Percentiles rank a stretch among this genome's conserved stretches.
Evolutionary conservation across 2,797 vertebrate genomes (phyloP).

Genomic region (Enoplosus armatus): DNA sequence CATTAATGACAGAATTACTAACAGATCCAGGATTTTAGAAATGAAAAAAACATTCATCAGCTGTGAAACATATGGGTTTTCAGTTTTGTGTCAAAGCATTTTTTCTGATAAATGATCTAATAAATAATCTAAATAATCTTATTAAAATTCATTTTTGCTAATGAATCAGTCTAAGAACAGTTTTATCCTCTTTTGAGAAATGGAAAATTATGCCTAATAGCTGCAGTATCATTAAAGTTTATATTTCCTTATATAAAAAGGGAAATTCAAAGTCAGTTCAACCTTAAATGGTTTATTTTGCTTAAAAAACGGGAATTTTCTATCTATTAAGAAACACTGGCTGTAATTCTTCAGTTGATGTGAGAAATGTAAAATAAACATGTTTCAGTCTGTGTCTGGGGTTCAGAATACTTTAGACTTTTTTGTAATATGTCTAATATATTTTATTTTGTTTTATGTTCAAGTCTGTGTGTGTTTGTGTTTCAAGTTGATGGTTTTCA

Average conservation of each 20-base stretch:
- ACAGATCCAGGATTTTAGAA: too few species aligned
- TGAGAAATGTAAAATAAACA: too few species aligned
- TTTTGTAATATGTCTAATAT: neutral
- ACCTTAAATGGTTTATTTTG: too few species aligned
- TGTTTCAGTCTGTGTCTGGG: neutral
- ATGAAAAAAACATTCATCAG: too few species aligned
- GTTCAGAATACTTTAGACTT: neutral
- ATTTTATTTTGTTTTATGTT: neutral
- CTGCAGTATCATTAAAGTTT: neutral
- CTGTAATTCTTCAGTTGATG: neutral
- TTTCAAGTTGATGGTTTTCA: neutral
- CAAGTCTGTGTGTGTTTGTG: neutral
- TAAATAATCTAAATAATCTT: neutral
- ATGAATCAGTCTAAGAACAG: neutral
- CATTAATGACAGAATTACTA: too few species aligned
- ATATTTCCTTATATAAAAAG: neutral
- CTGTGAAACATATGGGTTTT: too few species aligned
- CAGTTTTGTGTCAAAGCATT: neutral
- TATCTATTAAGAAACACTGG: too few species aligned
- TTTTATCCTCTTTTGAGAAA: neutral
- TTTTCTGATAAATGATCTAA: too few species aligned
- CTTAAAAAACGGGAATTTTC: too few species aligned
- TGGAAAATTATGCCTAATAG: neutral
- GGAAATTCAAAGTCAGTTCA: neutral
- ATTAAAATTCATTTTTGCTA: neutral